Conservation (phyloP, 2,797 vertebrate species). For the Oceanodroma leucorhoa region DNA sequence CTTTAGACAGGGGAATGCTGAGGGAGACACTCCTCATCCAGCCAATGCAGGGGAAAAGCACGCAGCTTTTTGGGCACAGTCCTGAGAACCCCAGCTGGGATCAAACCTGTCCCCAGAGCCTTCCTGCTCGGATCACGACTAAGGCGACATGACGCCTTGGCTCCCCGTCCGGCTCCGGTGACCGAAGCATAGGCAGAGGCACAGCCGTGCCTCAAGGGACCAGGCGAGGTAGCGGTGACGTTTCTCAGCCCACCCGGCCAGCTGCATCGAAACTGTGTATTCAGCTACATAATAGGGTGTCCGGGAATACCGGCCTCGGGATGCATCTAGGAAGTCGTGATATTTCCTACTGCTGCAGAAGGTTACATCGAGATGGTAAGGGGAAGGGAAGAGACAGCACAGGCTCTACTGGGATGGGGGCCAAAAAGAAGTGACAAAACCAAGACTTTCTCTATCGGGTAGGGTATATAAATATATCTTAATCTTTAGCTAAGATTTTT, state of each 20-base stretch:
- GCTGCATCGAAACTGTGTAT: neutral
- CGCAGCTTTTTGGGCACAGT: accelerated
- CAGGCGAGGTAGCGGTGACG: accelerated
- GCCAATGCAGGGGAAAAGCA: neutral
- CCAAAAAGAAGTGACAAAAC: neutral
- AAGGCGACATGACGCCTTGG: accelerated
- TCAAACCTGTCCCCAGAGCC: neutral
- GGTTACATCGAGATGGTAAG: neutral
- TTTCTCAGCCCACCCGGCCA: accelerated
- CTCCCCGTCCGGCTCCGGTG: accelerated
- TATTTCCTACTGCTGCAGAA: neutral
- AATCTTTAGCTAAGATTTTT: neutral
- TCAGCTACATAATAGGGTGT: accelerated
- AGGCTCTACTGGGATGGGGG: neutral
- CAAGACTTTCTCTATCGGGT: neutral
- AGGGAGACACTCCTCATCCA: neutral
- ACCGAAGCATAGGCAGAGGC: neutral
- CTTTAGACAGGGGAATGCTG: accelerated
- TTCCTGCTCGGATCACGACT: neutral
- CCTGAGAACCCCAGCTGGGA: neutral
- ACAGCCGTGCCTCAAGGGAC: accelerated
- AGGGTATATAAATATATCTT: neutral
- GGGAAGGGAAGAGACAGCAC: neutral
- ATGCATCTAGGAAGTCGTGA: accelerated
- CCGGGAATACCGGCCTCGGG: accelerated